Base-by-base conservation (phyloP, 1,140 invertebrate genomes). In the Nylanderia fulva region DNA sequence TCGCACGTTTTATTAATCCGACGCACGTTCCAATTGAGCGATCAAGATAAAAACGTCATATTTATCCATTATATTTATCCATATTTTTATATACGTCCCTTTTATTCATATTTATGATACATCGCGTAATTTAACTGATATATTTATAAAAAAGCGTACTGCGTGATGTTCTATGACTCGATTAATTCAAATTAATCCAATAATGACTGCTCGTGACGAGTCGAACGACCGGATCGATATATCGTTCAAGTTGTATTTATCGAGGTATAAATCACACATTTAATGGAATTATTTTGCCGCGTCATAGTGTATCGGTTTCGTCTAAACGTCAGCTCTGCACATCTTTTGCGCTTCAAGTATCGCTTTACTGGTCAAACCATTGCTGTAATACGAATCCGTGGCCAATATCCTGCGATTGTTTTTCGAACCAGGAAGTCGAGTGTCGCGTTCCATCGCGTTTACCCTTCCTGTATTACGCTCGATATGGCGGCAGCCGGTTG, bases 371-470 rank as follows among this genome's bases (percentile, higher is more conserved):
- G 15, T 27, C 66, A 80, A 80, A 71, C 52, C 52, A 42, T 58
- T 36, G 36, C 48, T 69, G 45, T 48, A 56, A 18, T 21, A 66
- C 42, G 61, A 52, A 79, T 36, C 29, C 77, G 77, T 24, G 21
- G 18, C 48, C 36, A 71, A 71, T 71, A 42, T 71, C 64, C 64
- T 24, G 52, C 52, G 36, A 80, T 71, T 80, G 64, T 80, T 71
- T 69, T 45, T 42, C 52, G 24, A 58, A 18, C n/a, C 64, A 42
- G 48, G 48, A 80, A 69, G 77, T 58, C 66, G 77, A 80, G 77
- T 80, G 77, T 80, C 64, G 77, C 64, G 52, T 80, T 80, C 77
- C 77, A 80, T 80, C 77, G 64, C 75, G 77, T 80, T 80, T 71
- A 71, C 77, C 39, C 77, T 80, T 80, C 36, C 77, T 71, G 77